phyloP scores from a whole-genome alignment of 2,797 vertebrate genomes.

The Parauchenoglanis ngamensis region DNA sequence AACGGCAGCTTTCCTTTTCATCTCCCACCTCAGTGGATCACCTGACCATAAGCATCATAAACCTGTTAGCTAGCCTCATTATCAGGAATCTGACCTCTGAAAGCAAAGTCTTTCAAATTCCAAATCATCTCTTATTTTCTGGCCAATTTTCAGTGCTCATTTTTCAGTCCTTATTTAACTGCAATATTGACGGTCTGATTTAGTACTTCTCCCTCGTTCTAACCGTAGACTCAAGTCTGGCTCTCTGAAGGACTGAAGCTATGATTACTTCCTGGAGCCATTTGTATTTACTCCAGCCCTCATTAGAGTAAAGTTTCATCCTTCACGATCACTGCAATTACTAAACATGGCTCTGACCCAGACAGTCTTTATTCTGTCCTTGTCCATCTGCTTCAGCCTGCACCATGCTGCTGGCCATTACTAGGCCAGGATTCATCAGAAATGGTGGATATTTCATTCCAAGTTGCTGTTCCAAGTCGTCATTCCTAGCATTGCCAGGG shows the following conservation, averaged over 20 bases:
- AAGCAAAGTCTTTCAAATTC: background rate
- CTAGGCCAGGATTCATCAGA: slow-evolving; percentile 11
- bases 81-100: background rate
- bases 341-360: slow-evolving; percentile 41
- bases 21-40: background rate
- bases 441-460: slow-evolving; percentile 1
- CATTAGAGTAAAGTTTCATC: slow-evolving; percentile 38
- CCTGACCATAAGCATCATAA: background rate
- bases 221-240: background rate
- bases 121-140: background rate
- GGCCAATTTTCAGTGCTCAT: background rate
- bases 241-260: background rate
- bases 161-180: background rate
- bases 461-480: slow-evolving; percentile 9
- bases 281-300: slow-evolving; percentile 24
- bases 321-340: slow-evolving; percentile 21
- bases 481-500: slow-evolving; percentile 34
- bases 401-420: slow-evolving; percentile 28
- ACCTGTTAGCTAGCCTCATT: background rate
- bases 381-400: slow-evolving; percentile 16
- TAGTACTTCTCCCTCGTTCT: background rate
- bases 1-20: background rate
- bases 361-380: slow-evolving; percentile 18
- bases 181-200: no score
- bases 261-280: background rate